Evolutionary conservation across 2,888 invertebrate genomes (phyloP).

Genomic region (Sesamia inferens): DNA sequence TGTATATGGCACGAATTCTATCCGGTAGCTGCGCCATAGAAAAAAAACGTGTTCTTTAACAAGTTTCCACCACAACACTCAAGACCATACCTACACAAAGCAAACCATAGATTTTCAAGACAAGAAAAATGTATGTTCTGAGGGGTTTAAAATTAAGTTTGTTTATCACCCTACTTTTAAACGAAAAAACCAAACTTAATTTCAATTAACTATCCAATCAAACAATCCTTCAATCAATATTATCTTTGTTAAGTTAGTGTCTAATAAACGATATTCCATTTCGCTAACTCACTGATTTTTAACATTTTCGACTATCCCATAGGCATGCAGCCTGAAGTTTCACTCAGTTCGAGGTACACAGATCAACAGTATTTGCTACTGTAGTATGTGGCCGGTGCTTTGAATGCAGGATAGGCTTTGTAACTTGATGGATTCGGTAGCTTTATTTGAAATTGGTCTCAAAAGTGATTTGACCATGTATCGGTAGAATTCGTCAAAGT

Average conservation of each 20-base stretch:
- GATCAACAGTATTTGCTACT: conserved; percentile 7
- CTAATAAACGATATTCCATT: background rate
- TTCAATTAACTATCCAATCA: background rate
- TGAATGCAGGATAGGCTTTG: conserved; percentile 8
- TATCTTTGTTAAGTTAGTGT: background rate
- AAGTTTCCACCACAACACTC: too few species aligned
- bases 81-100: too few species aligned
- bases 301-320: background rate
- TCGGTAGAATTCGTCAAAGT: background rate
- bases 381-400: background rate
- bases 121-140: background rate
- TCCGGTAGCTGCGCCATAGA: too few species aligned
- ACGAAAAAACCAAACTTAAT: background rate
- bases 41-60: background rate
- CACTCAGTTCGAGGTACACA: background rate
- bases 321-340: background rate
- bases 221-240: background rate
- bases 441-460: conserved; percentile 1
- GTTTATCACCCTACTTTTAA: background rate
- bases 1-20: background rate
- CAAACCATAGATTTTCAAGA: background rate
- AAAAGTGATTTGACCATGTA: background rate
- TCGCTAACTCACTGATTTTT: background rate
- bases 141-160: too few species aligned
- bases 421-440: conserved; percentile 6